Conservation (phyloP, 1,140 invertebrate species). For the Zeugodacus cucurbitae region DNA sequence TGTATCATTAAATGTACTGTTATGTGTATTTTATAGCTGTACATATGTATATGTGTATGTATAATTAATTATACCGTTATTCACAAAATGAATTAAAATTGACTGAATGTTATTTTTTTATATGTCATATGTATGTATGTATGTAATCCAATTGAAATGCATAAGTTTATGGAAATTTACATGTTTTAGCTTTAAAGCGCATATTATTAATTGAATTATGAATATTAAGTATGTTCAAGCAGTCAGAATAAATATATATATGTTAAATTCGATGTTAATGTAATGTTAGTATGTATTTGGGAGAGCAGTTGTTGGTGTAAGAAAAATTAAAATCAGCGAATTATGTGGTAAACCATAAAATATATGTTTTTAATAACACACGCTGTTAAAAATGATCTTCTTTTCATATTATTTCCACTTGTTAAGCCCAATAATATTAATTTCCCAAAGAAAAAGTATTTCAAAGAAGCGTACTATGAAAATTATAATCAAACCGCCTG, state of each 20-base stretch:
- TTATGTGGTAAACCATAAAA: neutral
- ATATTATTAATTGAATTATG: neutral
- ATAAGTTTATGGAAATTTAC: neutral
- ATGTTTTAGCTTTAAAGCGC: neutral
- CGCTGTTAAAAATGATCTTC: no score
- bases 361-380: neutral
- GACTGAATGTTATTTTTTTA: slow-evolving; percentile 59
- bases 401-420: no score
- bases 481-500: no score
- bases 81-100: slow-evolving; percentile 53
- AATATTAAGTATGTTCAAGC: no score
- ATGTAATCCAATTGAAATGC: neutral
- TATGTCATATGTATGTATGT: slow-evolving; percentile 8
- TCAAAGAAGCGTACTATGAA: no score
- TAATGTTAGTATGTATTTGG: neutral
- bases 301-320: neutral
- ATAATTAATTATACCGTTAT: slow-evolving; percentile 37
- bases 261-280: neutral
- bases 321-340: no score
- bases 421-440: no score
- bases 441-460: no score
- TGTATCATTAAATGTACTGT: slow-evolving; percentile 46
- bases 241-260: no score
- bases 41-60: neutral
- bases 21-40: slow-evolving; percentile 38